phyloP scores from a whole-genome alignment of 2,888 invertebrate genomes.

The Aromia moschata region DNA sequence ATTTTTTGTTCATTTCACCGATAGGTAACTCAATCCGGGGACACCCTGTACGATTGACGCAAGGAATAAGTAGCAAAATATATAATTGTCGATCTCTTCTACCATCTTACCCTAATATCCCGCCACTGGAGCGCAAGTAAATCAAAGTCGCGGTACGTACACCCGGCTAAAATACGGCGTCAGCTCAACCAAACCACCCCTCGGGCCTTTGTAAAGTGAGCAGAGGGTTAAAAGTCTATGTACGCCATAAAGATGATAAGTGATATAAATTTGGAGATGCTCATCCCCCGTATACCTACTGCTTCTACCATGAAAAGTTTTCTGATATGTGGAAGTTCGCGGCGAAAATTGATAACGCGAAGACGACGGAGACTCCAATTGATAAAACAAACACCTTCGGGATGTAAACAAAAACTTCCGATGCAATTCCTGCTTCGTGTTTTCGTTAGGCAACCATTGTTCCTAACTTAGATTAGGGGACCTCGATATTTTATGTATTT shows the following conservation, averaged over 20 bases:
- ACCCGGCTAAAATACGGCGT: not conserved
- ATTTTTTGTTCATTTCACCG: too few relatives aligned
- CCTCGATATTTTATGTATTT: slow-evolving; percentile 14
- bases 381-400: slow-evolving; percentile 12
- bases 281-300: slow-evolving; percentile 16
- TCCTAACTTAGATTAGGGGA: slow-evolving; percentile 19
- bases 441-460: not conserved
- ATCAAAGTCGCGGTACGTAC: too few relatives aligned
- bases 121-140: too few relatives aligned
- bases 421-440: slow-evolving; percentile 7
- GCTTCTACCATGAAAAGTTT: slow-evolving; percentile 20
- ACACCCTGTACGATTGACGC: too few relatives aligned
- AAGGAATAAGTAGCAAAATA: too few relatives aligned
- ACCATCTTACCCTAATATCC: too few relatives aligned
- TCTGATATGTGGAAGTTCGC: slow-evolving; percentile 26
- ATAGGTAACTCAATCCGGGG: too few relatives aligned
- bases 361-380: slow-evolving; percentile 12
- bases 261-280: slow-evolving; percentile 25
- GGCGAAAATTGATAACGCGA: slow-evolving; percentile 23
- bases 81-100: too few relatives aligned
- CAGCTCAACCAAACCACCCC: slow-evolving; percentile 4
- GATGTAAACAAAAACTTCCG: slow-evolving; percentile 6
- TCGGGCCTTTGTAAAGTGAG: slow-evolving; percentile 10
- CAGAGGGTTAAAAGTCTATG: slow-evolving; percentile 24
- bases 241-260: slow-evolving; percentile 22